phyloP scores from a whole-genome alignment of 2,113 vertebrate genomes.

The Megalops atlanticus region DNA sequence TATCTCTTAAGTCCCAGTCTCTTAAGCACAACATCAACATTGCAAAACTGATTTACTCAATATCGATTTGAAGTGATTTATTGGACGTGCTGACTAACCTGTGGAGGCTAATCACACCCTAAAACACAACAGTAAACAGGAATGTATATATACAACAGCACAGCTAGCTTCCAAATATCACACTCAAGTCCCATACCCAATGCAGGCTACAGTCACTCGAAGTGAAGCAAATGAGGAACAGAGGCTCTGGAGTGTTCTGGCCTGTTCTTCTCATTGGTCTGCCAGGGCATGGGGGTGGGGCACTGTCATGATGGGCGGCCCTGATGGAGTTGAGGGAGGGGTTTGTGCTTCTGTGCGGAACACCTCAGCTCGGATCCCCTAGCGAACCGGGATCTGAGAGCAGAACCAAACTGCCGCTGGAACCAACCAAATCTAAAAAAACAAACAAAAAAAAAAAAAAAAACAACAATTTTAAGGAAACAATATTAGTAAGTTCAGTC shows the following conservation, averaged over 20 bases:
- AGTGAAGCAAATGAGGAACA: no score
- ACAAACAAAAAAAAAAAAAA: no score
- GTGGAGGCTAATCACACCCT: no score
- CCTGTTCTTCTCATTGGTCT: no score
- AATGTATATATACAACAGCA: not conserved
- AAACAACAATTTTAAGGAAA: no score
- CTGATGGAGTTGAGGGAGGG: not conserved
- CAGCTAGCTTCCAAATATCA: not conserved
- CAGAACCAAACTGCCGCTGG: constrained; percentile 7
- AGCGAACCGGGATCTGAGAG: not conserved
- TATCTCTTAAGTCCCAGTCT: no score
- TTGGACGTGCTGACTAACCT: not conserved
- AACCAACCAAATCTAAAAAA: not conserved
- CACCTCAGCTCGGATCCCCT: not conserved
- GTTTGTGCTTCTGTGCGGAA: no score
- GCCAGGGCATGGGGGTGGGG: not conserved
- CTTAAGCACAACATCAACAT: no score
- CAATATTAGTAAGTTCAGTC: no score
- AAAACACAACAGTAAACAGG: not conserved
- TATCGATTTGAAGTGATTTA: not conserved
- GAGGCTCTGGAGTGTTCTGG: no score
- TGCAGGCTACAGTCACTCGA: no score
- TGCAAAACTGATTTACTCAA: no score
- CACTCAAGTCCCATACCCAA: not conserved
- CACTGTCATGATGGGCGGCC: not conserved